Evolutionary conservation across 2,797 vertebrate species (phyloP), one percentile per base, ranked within the genome.

Genomic region (Orientallactaga sibirica): DNA sequence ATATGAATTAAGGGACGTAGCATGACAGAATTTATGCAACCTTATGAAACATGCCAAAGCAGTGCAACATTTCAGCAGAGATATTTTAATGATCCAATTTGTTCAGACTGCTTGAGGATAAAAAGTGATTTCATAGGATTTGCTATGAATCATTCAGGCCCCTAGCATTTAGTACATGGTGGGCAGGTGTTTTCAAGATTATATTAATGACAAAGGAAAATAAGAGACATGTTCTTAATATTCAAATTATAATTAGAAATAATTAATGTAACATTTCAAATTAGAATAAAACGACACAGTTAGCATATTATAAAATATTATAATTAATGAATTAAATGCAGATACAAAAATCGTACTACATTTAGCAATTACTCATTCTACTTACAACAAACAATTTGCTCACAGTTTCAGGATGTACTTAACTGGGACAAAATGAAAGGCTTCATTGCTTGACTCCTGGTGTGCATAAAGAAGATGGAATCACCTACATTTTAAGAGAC

Each of bases 261-360:
- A 96, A 95, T 94, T 86, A 92, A 82, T 92, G 58, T 88, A 93
- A 93, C 85, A 55, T 91, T 96, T 93, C 58, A 79, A 81, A 75
- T 84, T 92, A 92, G 94, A 88, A 92, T 91, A 75, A 86, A 96
- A 96, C 74, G 90, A 25, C 92, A 96, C 92, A 52, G 70, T 96
- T 96, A 95, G 79, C 20, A 62, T 33, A 83, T 92, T 85, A 90
- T 77, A 93, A 97, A 95, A 81, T 92, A 85, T 71, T 81, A 81
- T 94, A 97, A 95, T 97, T 96, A 96, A 95, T 76, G 78, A 88
- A 95, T 95, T 96, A 96, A 96, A 90, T 95, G 87, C 90, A 93
- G 90, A 84, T 73, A 85, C 67, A 88, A 91, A 86, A 87, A 88
- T 86, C 91, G 88, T 84, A 88, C 27, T 87, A 95, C 95, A 93